These are phyloP conservation scores for Mionectes olivaceus DNA, from an alignment of 2,797 vertebrate genomes.

Conservation along the genomic window DNA sequence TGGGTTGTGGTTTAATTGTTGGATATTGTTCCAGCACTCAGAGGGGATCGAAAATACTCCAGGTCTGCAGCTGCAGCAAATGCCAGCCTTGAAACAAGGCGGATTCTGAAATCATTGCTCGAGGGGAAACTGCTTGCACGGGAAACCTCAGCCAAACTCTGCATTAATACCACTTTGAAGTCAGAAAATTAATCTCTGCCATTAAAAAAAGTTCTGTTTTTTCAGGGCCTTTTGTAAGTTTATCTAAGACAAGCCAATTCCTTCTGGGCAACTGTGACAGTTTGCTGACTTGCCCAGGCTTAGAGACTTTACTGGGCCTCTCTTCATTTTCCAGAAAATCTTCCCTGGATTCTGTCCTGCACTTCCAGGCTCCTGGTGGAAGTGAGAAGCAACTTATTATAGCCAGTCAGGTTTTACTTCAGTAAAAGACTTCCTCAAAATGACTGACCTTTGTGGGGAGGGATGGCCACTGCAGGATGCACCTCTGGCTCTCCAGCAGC, in stretches of 20 bases:
- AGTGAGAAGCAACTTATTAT: neutral
- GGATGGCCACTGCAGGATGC: neutral
- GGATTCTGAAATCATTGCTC: conserved; percentile 77
- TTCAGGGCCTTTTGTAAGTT: conserved; percentile 71
- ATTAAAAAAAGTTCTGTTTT: conserved; percentile 73
- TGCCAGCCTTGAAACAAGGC: conserved; percentile 77
- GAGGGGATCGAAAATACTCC: conserved; percentile 80
- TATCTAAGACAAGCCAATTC: conserved; percentile 72
- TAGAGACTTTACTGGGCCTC: conserved; percentile 36
- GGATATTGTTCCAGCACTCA: conserved; percentile 86
- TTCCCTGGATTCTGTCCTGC: conserved; percentile 44
- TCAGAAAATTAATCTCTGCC: conserved; percentile 76
- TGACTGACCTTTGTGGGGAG: neutral
- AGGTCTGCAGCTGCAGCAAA: conserved; percentile 87
- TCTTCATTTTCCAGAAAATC: conserved; percentile 34
- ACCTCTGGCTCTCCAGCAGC: neutral
- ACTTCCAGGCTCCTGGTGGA: conserved; percentile 27
- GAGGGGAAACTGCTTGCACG: conserved; percentile 75
- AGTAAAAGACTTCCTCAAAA: neutral
- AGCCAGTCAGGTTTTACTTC: neutral
- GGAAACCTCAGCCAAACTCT: conserved; percentile 81
- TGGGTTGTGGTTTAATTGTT: conserved; percentile 90
- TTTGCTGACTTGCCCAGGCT: conserved; percentile 67
- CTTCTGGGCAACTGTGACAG: conserved; percentile 69
- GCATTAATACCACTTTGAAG: conserved; percentile 87